Conservation (phyloP, 2,113 vertebrate species). For the Aramus guarauna region DNA sequence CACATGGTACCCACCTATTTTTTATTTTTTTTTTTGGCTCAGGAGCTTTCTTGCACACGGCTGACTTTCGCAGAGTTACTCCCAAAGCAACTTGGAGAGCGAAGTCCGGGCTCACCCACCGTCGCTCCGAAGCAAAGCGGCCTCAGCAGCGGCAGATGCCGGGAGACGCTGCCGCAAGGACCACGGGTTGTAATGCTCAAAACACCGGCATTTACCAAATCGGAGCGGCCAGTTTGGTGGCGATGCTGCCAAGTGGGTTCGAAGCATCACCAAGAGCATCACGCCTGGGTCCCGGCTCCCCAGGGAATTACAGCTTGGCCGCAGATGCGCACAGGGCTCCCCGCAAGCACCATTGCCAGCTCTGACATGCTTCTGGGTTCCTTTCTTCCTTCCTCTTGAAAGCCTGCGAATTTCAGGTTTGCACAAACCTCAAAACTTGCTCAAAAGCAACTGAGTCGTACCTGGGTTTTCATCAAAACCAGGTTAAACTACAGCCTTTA, state of each 20-base stretch:
- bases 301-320: not conserved
- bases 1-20: accelerated
- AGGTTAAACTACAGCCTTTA: not conserved
- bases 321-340: not conserved
- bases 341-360: not conserved
- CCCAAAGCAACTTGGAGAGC: not conserved
- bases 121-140: not conserved
- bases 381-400: not conserved
- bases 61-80: not conserved
- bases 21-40: not conserved
- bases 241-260: not conserved
- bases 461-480: not conserved
- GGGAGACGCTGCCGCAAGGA: not conserved
- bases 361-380: not conserved
- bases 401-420: accelerated
- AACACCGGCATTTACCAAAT: not conserved
- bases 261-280: not conserved
- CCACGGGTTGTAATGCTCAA: accelerated
- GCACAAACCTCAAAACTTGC: not conserved
- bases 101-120: accelerated
- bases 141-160: accelerated
- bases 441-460: not conserved
- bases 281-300: not conserved
- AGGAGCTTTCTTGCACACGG: accelerated
- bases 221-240: accelerated